Evolutionary conservation across 1,140 invertebrate genomes (phyloP), one percentile per base, ranked within the genome.

Genomic region (Drosophila rhopaloa): DNA sequence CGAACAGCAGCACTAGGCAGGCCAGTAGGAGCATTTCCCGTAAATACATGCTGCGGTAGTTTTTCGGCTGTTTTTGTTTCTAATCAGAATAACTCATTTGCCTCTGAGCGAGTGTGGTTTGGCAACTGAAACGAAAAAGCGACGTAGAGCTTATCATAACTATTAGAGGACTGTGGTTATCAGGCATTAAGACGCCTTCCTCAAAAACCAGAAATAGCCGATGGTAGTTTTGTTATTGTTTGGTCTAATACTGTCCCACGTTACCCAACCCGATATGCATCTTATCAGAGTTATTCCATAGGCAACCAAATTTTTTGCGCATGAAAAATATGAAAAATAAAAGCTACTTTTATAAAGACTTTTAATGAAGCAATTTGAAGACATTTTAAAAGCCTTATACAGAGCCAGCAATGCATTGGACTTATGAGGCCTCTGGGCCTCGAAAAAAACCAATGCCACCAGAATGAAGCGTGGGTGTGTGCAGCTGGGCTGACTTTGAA

Each of bases 401-500:
- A 24, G 38, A 14, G 29, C 16, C 40, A 35, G 40, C 10, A 81
- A 51, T 65, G 53, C 75, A 82, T 70, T 81, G 58, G 61, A 50
- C 55, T 67, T 41, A 51, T 14, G 40, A 38, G 38, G 40, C 14
- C 48, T 59, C 35, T 16, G 56, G 60, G 14, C 7, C 27, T 46
- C 62, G 43, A 44, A 43, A 58, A 68, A 37, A 68, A 37, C 60
- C 51, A 44, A 50, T 51, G 68, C 60, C 60, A 24, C 58, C 60
- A 51, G 61, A 44, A 59, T 14, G 50, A 8, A 50, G 78, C 74
- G 81, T 85, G 65, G 81, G 81, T 63, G 74, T 85, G 77, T 40
- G 59, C 8, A 10, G 38, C 61, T 85, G 81, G 75, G 32, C 65
- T 85, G 81, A 81, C 81, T 78, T 65, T 79, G 70, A 82, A 66